Base-by-base conservation (phyloP, 2,888 invertebrate genomes). In the Bimastos eiseni region DNA sequence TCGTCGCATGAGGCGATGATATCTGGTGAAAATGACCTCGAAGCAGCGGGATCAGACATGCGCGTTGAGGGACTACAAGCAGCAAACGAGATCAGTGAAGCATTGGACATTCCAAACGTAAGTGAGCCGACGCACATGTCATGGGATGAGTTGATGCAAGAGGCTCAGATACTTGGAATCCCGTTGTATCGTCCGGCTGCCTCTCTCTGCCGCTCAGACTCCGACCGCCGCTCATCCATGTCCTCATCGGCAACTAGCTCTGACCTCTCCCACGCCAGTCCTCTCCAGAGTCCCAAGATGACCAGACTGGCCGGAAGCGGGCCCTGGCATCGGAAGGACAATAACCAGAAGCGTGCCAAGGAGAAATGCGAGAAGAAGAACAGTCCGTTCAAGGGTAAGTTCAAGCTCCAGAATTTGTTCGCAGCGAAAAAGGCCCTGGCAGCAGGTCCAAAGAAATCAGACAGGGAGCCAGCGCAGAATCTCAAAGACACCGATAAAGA, bases 71-170 rank as follows among this genome's bases (percentile, higher is more conserved):
- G 34, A 30, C 6, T 8, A n/a, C 70, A n/a, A 70, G 70, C n/a
- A 1, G 0, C n/a, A 70, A n/a, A 70, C 86, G 37, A 86, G 86
- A 86, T 6, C 84, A 55, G 19, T 6, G 34, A 86, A 21, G 36
- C 34, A 34, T 21, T 6, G 3, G 86, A 86, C 37, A 37, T 86
- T 37, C 86, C 19, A 24, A 37, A 37, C 86, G 86, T 86, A 0
- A 36, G 86, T 37, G 92, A 92, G 84, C 91, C 92, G 33, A 92
- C 91, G 21, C 92, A 92, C 90, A 92, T 92, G 92, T 91, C 91
- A 33, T 91, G 91, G 91, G 92, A 92, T 34, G 92, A 92, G 49
- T 91, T 92, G 17, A 91, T 92, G 92, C 88, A 92, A 49, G 92
- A 92, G 84, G 92, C 92, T 30, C 90, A 91, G 34, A 90, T 84